Base-by-base conservation (phyloP, 2,113 vertebrate genomes). In the Lagopus muta region DNA sequence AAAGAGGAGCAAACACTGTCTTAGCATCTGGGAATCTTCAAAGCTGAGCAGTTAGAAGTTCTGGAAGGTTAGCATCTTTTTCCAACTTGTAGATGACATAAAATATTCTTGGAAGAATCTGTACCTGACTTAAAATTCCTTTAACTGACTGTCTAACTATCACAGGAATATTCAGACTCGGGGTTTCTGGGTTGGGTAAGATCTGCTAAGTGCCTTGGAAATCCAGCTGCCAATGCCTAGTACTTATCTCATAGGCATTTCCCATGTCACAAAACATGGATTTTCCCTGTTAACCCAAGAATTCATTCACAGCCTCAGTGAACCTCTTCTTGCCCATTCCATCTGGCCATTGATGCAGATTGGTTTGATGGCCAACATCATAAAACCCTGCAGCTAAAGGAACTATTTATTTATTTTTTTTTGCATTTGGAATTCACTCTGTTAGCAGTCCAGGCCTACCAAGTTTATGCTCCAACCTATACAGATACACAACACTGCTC, bases 201-300 rank as follows among this genome's bases (percentile, higher is more conserved):
- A 67, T 69, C 32, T 72, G 47, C 2, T 30, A 55, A 55, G n/a
- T 60, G n/a, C 45, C 5, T 1, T 4, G 65, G 54, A 89, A 89
- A n/a, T 42, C 42, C 25, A 64, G 32, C 66, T 73, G 47, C 81
- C 73, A 2, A 3, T 77, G 42, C 36, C 71, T 57, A 27, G 16
- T 0, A 0, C 58, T 70, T 52, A 10, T 47, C 43, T 84, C 50
- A 1, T 48, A 76, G 19, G 34, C 17, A 3, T 83, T 84, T 30
- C 48, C 66, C 11, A 0, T 27, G 22, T 40, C 71, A 57, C 19
- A 43, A 48, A 75, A 8, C 25, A 24, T 7, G 62, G 10, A 21
- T 10, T 71, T 8, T 8, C 43, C 3, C 34, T 57, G 2, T 72
- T 64, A 58, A 64, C 4, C 65, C 32, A 62, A 43, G 5, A 86